These are phyloP conservation scores for Bellardia bayeri DNA, from an alignment of 2,888 invertebrate species.

Conservation along the genomic window DNA sequence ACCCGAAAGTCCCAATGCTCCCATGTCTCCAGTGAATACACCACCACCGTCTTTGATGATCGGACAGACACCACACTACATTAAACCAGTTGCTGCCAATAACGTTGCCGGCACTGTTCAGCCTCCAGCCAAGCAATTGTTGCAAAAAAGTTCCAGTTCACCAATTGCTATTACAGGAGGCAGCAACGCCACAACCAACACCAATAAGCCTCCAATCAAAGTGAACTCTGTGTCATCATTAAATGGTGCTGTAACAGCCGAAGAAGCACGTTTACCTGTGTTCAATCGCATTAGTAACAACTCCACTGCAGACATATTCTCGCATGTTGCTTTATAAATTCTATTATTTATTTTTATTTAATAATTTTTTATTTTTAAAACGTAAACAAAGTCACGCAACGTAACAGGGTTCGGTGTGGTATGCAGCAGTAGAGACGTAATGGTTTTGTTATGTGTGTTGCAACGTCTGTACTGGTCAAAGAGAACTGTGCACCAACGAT, in stretches of 20 bases:
- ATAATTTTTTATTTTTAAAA: constrained; percentile 45
- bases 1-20: constrained; percentile 83
- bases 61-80: constrained; percentile 66
- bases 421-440: background rate
- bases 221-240: constrained; percentile 74
- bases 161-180: constrained; percentile 75
- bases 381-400: constrained; percentile 34
- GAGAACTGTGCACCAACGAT: constrained; percentile 14
- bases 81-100: constrained; percentile 63
- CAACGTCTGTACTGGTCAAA: background rate
- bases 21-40: constrained; percentile 82
- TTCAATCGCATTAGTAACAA: constrained; percentile 88
- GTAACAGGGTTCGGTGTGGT: background rate
- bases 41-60: constrained; percentile 80
- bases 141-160: constrained; percentile 81
- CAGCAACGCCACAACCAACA: constrained; percentile 4
- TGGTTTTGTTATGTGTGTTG: background rate
- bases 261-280: constrained; percentile 90
- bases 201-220: constrained; percentile 74
- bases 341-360: constrained; percentile 17
- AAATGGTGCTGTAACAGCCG: constrained; percentile 77
- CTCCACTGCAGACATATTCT: constrained; percentile 84
- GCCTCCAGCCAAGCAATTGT: constrained; percentile 76
- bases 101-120: constrained; percentile 25
- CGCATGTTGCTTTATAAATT: constrained; percentile 80